These are phyloP conservation scores for Rhabditoides inermis DNA, from an alignment of 2,888 invertebrate genomes.

Conservation along the genomic window DNA sequence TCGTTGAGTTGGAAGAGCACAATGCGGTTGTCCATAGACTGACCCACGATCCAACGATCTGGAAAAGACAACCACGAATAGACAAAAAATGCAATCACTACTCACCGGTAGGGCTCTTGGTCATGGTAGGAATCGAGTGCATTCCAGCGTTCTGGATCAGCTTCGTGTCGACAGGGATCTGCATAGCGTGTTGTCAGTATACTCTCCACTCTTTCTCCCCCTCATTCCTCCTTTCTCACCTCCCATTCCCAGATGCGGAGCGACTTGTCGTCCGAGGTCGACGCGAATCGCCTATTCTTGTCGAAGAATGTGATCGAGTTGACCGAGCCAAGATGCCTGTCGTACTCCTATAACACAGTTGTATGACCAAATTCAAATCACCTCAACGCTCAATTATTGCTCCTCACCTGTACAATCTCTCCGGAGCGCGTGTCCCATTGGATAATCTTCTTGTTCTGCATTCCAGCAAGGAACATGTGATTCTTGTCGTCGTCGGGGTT, in stretches of 20 bases:
- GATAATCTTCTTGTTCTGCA: slow-evolving; percentile 97
- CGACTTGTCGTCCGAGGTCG: slow-evolving; percentile 97
- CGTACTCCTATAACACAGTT: slow-evolving; percentile 72
- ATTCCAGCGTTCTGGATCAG: slow-evolving; percentile 98
- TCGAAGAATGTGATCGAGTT: slow-evolving; percentile 99
- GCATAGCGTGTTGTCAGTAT: too few relatives aligned
- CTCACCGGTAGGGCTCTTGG: slow-evolving; percentile 77
- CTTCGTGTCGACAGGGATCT: slow-evolving; percentile 86
- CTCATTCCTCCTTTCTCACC: too few relatives aligned
- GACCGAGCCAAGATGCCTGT: slow-evolving; percentile 93
- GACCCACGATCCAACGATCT: slow-evolving; percentile 95
- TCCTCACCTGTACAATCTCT: slow-evolving; percentile 66
- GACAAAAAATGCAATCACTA: slow-evolving; percentile 4
- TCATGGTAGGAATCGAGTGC: slow-evolving; percentile 97
- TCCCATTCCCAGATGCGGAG: slow-evolving; percentile 98
- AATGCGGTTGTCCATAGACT: slow-evolving; percentile 97
- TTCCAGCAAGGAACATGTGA: slow-evolving; percentile 85
- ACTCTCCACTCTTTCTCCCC: slow-evolving; percentile 50
- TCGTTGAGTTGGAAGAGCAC: slow-evolving; percentile 94
- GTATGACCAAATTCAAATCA: background rate
- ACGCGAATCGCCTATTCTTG: slow-evolving; percentile 91
- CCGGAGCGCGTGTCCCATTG: slow-evolving; percentile 96
- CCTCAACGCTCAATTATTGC: background rate
- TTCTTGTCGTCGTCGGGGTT: slow-evolving; percentile 95
- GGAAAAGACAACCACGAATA: slow-evolving; percentile 17